A percentile compares a stretch with the other conserved stretches of the same genome.
Conservation (phyloP, 1,140 invertebrate species). For the Wiebesia pumilae region DNA sequence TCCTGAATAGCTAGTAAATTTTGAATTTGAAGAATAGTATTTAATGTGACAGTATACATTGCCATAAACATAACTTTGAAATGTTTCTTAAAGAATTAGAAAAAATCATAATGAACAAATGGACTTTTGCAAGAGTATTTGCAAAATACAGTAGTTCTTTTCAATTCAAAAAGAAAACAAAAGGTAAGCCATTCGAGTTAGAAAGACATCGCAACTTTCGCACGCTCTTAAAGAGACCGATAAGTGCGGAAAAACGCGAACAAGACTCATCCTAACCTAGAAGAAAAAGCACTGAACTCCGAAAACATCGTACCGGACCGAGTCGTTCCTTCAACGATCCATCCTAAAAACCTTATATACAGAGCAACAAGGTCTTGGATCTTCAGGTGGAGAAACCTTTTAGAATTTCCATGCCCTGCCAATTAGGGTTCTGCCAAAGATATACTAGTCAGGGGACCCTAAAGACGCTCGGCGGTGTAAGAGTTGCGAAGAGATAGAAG, state of each 20-base stretch:
- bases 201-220: constrained; percentile 20
- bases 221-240: neutral
- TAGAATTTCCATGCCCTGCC: constrained; percentile 49
- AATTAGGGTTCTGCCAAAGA: constrained; percentile 45
- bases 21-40: too few species aligned
- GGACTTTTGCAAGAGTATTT: too few species aligned
- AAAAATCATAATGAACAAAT: too few species aligned
- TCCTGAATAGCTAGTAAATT: too few species aligned
- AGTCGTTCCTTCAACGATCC: neutral
- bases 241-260: constrained; percentile 12
- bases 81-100: too few species aligned
- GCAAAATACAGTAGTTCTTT: too few species aligned
- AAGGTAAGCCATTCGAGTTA: neutral
- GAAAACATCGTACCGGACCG: neutral
- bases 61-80: too few species aligned
- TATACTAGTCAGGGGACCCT: constrained; percentile 27
- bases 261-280: neutral
- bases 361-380: neutral
- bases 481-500: constrained; percentile 10
- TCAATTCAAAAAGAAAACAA: too few species aligned
- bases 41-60: too few species aligned
- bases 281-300: neutral
- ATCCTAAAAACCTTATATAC: constrained; percentile 23
- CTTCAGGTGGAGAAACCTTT: constrained; percentile 2
- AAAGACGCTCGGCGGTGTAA: neutral